Conservation (phyloP, 2,888 invertebrate genomes). For the Antheraea yamamai region DNA sequence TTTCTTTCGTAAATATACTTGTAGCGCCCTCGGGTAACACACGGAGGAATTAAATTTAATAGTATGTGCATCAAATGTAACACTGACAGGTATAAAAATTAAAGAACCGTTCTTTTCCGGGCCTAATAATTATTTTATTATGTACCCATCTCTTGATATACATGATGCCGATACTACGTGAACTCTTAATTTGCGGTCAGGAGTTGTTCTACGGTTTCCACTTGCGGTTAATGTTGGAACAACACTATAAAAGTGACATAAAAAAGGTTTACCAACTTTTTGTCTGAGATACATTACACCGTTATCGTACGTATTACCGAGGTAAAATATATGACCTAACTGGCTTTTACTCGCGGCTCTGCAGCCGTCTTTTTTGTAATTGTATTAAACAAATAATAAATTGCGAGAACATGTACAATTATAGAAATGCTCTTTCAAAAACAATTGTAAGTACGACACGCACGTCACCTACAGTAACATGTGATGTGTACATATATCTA, state of each 20-base stretch:
- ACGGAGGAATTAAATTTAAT: no score
- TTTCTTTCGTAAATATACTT: no score
- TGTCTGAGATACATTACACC: background rate
- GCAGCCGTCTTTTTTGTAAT: no score
- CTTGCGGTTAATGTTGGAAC: constrained; percentile 6
- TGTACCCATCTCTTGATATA: background rate
- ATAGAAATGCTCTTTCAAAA: no score
- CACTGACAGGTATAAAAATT: background rate
- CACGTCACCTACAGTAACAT: no score
- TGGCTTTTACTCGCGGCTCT: no score
- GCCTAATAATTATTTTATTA: background rate
- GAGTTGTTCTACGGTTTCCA: background rate
- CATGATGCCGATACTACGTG: background rate
- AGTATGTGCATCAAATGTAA: no score
- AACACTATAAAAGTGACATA: background rate
- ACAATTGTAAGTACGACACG: no score
- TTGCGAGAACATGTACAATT: no score
- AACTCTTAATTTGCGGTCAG: constrained; percentile 1
- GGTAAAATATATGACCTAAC: background rate
- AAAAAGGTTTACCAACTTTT: background rate
- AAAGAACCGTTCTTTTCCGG: background rate
- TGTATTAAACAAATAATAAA: no score
- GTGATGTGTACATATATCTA: no score
- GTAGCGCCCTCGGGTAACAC: no score
- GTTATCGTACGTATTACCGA: background rate